Conservation (phyloP, 2,888 invertebrate genomes). For the Rhingia campestris region DNA sequence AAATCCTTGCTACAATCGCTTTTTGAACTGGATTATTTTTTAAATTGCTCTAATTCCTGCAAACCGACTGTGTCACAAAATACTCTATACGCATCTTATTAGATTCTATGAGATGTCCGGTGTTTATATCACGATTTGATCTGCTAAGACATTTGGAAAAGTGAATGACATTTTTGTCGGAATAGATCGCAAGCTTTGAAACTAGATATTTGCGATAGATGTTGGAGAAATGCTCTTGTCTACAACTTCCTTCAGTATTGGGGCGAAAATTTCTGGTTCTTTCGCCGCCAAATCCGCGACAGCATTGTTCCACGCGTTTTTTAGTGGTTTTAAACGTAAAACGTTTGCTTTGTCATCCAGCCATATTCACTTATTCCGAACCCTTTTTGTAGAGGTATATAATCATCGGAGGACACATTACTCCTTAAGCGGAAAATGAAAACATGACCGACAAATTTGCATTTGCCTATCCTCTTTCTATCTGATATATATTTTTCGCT, state of each 20-base stretch:
- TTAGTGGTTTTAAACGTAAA: constrained; percentile 5
- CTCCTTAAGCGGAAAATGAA: too few relatives aligned
- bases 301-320: neutral
- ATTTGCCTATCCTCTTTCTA: constrained; percentile 20
- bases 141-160: neutral
- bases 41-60: constrained; percentile 8
- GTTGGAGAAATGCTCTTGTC: constrained; percentile 2
- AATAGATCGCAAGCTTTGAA: constrained; percentile 5
- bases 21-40: constrained; percentile 1
- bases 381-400: constrained; percentile 24
- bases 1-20: neutral
- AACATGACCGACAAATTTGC: constrained; percentile 24
- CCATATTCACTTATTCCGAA: constrained; percentile 25
- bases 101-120: neutral
- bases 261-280: neutral
- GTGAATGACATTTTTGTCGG: constrained; percentile 12
- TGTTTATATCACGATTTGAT: neutral
- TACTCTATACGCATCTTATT: constrained; percentile 6
- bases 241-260: neutral
- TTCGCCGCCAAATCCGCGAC: too few relatives aligned
- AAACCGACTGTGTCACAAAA: constrained; percentile 6
- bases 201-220: constrained; percentile 1
- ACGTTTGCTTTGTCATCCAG: constrained; percentile 35
- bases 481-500: constrained; percentile 22
- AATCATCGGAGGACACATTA: constrained; percentile 1